Conservation (phyloP, 2,113 vertebrate genomes). For the Anoura caudifer region DNA sequence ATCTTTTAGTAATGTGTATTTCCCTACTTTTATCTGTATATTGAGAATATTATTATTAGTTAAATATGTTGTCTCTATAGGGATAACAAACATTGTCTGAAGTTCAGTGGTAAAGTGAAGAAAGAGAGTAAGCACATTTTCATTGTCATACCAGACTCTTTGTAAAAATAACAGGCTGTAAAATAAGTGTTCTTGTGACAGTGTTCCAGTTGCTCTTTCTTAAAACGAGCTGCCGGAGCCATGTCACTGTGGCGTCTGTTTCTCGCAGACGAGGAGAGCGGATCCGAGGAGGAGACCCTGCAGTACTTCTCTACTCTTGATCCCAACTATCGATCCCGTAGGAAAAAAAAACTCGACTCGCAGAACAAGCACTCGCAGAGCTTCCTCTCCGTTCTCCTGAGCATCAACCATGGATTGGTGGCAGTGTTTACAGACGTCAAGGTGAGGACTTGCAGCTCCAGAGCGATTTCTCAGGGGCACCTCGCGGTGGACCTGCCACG, state of each 20-base stretch:
- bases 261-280: constrained; percentile 93
- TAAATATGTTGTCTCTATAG: neutral
- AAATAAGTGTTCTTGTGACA: neutral
- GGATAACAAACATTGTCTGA: neutral
- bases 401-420: constrained; percentile 90
- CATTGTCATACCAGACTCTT: neutral
- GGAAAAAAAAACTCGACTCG: constrained; percentile 90
- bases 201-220: neutral
- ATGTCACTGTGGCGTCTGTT: constrained; percentile 24
- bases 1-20: neutral
- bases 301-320: constrained; percentile 90
- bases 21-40: neutral
- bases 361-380: constrained; percentile 93
- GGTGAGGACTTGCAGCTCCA: constrained; percentile 78
- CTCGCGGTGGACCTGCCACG: neutral
- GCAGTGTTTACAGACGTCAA: constrained; percentile 91
- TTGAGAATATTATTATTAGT: neutral
- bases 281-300: constrained; percentile 94
- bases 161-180: neutral
- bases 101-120: neutral
- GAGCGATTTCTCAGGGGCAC: neutral
- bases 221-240: neutral
- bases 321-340: constrained; percentile 87
- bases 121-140: neutral
- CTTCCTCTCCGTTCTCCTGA: constrained; percentile 91